These are phyloP conservation scores for Lordiphosa andalusiaca DNA, from an alignment of 2,888 invertebrate species.

Conservation along the genomic window DNA sequence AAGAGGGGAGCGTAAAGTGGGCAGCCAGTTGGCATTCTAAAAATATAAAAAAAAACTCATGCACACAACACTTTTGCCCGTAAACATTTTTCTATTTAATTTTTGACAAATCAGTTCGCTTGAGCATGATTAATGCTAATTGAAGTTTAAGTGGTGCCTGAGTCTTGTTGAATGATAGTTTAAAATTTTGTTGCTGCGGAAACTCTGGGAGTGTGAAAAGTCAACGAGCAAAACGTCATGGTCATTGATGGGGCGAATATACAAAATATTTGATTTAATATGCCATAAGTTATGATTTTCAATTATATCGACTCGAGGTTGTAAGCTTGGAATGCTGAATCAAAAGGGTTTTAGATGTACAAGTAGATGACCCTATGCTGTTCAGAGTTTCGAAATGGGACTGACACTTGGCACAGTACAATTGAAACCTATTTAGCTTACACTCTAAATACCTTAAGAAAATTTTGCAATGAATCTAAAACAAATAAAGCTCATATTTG, in stretches of 20 bases:
- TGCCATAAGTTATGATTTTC: not conserved
- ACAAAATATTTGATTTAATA: conserved; percentile 10
- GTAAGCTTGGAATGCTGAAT: no score
- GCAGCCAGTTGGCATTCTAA: conserved; percentile 10
- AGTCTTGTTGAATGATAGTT: conserved; percentile 44
- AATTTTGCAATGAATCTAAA: no score
- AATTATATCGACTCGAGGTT: no score
- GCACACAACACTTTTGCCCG: conserved; percentile 16
- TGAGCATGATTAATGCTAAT: conserved; percentile 59
- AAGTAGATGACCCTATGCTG: no score
- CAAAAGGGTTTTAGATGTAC: no score
- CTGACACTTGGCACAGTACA: no score
- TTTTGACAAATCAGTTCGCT: conserved; percentile 51
- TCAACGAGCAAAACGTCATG: conserved; percentile 44
- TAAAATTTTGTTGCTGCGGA: conserved; percentile 32
- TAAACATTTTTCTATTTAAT: conserved; percentile 23
- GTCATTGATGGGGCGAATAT: conserved; percentile 15
- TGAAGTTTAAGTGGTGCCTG: conserved; percentile 38
- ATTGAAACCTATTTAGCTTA: no score
- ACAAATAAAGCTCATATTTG: no score
- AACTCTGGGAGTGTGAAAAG: conserved; percentile 54
- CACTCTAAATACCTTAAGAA: no score
- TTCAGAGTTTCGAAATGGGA: no score
- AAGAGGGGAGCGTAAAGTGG: conserved; percentile 5
- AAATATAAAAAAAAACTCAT: conserved; percentile 7